Evolutionary conservation across 2,113 vertebrate species (phyloP).

Genomic region (Elaphurus davidianus): DNA sequence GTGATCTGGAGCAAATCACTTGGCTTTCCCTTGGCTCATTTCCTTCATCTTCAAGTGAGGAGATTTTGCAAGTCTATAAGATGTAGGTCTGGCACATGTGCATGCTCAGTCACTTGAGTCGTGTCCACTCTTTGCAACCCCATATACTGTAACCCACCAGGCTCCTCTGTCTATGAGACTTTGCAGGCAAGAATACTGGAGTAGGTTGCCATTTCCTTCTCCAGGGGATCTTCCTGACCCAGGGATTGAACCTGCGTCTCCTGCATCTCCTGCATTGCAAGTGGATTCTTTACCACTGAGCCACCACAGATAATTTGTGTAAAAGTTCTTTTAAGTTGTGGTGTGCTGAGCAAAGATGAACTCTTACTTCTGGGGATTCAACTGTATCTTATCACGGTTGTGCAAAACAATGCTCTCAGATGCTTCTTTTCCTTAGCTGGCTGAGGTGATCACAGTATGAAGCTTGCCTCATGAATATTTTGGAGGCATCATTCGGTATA

Average conservation of each 20-base stretch:
- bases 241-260: rapidly evolving
- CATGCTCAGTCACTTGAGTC: background rate
- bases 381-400: background rate
- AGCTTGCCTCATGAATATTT: background rate
- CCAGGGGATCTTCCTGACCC: background rate
- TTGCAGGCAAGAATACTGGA: background rate
- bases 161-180: background rate
- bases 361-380: background rate
- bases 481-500: background rate
- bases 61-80: background rate
- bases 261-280: background rate
- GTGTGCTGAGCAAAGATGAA: background rate
- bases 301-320: background rate
- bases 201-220: background rate
- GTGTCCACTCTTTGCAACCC: rapidly evolving
- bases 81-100: background rate
- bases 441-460: background rate
- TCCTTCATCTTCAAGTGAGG: background rate
- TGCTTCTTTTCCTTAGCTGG: background rate
- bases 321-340: background rate
- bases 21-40: background rate
- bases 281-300: background rate
- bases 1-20: background rate
- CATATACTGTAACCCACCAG: background rate
- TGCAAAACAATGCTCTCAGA: background rate